Conservation (phyloP, 2,113 vertebrate genomes). For the Periophthalmus modestus region DNA sequence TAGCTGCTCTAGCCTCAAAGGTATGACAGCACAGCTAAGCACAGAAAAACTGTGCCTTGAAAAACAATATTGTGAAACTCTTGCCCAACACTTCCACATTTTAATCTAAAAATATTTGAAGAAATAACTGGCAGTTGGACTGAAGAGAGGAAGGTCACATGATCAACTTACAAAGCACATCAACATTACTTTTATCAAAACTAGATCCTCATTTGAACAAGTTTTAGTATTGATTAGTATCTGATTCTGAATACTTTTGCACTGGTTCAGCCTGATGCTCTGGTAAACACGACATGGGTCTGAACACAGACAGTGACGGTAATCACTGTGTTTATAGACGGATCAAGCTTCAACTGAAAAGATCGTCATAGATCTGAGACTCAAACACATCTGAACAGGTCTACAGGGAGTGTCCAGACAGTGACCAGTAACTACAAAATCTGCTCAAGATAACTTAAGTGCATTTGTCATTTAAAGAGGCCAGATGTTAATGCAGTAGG, state of each 20-base stretch:
- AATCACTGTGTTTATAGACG: slow-evolving; percentile 41
- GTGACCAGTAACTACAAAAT: no score
- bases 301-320: slow-evolving; percentile 19
- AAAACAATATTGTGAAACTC: slow-evolving; percentile 36
- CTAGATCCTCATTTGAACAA: no score
- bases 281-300: slow-evolving; percentile 8
- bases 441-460: no score
- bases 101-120: slow-evolving; percentile 14
- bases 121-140: neutral
- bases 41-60: neutral
- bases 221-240: no score
- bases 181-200: slow-evolving; percentile 27
- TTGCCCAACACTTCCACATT: slow-evolving; percentile 36
- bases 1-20: neutral
- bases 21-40: slow-evolving; percentile 8
- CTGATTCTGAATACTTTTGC: slow-evolving; percentile 3
- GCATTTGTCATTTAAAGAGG: no score
- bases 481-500: no score
- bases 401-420: no score
- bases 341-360: slow-evolving; percentile 17
- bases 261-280: slow-evolving; percentile 48
- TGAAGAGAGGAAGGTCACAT: slow-evolving; percentile 17
- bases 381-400: no score
- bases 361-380: neutral
- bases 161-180: slow-evolving; percentile 33